Evolutionary conservation across 2,888 invertebrate genomes (phyloP), one percentile per base, ranked within the genome.

Genomic region (Synergus itoensis): DNA sequence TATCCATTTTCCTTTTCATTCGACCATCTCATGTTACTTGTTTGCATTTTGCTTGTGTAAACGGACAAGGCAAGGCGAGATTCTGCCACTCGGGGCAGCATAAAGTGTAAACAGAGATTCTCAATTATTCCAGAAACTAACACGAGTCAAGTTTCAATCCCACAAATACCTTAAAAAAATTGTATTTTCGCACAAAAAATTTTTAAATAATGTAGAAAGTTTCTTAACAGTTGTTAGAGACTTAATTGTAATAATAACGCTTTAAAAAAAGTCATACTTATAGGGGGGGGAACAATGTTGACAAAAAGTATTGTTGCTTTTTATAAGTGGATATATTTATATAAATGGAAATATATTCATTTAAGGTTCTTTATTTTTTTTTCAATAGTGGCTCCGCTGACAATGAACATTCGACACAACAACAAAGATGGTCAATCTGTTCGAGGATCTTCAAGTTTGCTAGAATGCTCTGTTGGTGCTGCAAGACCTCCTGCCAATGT

Each of bases 401-500:
- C 94, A 89, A 95, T 97, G 91, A 94, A 95, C 86, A 94, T 98
- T 87, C 28, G n/a, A 36, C 36, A 36, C 36, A 57, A 57, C n/a
- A 73, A 73, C 75, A 94, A 94, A 41, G 97, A 97, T 4, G 95
- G 95, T 86, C 96, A 97, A 91, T 96, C 96, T 43, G 95, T 96
- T 11, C 96, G 97, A 88, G 97, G 97, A 41, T 96, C 96, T 9
- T 94, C 95, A 87, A 96, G 98, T 77, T 94, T 96, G 77, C 94
- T 98, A 82, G 94, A 95, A 90, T 98, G 98, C 91, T 93, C 93
- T 84, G 97, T 97, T 4, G 94, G 94, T 57, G 97, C 97, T 0
- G 97, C 98, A 0, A 93, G 96, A 69, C 98, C 98, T 0, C 95
- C 97, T 0, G 98, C 98, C 12, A 95, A 94, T 86, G 94, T 98